A percentile compares a stretch with the other conserved stretches of the same genome.
These are phyloP conservation scores for Elachura formosa DNA, from an alignment of 2,113 vertebrate species.

Conservation along the genomic window DNA sequence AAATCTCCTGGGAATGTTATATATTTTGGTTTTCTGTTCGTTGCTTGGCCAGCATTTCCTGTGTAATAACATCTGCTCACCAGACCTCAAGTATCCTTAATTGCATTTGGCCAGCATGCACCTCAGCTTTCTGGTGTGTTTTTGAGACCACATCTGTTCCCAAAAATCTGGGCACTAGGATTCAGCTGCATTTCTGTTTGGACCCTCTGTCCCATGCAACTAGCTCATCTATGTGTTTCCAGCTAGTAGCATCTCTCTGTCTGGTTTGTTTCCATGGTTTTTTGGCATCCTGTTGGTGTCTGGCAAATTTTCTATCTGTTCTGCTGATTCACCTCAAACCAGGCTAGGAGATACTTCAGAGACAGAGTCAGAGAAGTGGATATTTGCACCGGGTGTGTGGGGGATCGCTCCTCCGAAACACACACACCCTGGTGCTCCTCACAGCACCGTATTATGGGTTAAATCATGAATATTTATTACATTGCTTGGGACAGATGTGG, in stretches of 20 bases:
- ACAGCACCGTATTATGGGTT: too few relatives aligned
- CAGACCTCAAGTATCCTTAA: constrained; percentile 16
- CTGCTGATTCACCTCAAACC: too few relatives aligned
- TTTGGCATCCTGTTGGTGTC: background rate
- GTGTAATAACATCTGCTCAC: constrained; percentile 31
- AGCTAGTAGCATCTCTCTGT: background rate
- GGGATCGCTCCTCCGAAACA: too few relatives aligned
- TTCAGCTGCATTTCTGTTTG: background rate
- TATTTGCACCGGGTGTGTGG: too few relatives aligned
- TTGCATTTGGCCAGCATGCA: background rate
- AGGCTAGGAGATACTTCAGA: too few relatives aligned
- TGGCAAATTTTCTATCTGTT: background rate
- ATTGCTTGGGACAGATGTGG: too few relatives aligned
- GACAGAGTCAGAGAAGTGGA: too few relatives aligned
- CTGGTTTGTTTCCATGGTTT: background rate
- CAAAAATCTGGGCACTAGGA: background rate
- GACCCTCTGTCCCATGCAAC: background rate
- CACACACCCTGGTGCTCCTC: too few relatives aligned
- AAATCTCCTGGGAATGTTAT: background rate
- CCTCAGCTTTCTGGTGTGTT: background rate
- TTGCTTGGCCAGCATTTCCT: constrained; percentile 33
- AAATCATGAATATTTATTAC: too few relatives aligned
- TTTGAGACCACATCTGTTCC: background rate
- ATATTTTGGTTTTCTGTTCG: constrained; percentile 17
- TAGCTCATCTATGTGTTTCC: background rate